Evolutionary conservation across 2,797 vertebrate species (phyloP), one percentile per base, ranked within the genome.

Genomic region (Tokudaia muenninki): DNA sequence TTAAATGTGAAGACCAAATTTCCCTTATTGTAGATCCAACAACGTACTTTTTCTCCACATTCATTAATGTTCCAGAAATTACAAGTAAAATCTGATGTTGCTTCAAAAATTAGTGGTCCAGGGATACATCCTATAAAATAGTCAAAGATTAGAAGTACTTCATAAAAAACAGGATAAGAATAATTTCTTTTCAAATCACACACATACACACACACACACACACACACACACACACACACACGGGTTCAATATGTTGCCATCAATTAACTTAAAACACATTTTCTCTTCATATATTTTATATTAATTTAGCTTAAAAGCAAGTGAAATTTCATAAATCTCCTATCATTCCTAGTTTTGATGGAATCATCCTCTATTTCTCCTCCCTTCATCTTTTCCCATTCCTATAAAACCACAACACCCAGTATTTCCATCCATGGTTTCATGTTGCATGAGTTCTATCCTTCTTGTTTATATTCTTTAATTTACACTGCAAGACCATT

Each of bases 91-190:
- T 8, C 41, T 92, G 37, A 88, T 2, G 10, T 21, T 61, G 11
- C 0, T 0, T 0, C 29, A 6, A 97, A 91, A 81, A 67, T 0
- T 5, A 83, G 2, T 78, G 90, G 93, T 79, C 61, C 82, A 94
- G 95, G 94, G 55, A 97, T 52, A 10, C 37, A 67, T 3, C 91
- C 97, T 98, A 41, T 61, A 50, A 96, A 92, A 94, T 94, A 96
- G 6, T 26, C 7, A 92, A 8, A 59, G 47, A 83, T 75, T 87
- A 19, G 82, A 67, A 94, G 84, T 94, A 72, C n/a, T 91, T 34
- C 22, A 78, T 80, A 26, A 91, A 24, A 16, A 94, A 87, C 24
- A 94, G 4, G 21, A 95, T 91, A 41, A 87, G 5, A 77, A 95
- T 87, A 17, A 84, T 74, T 96, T 94, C 57, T 75, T 74, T 26